Evolutionary conservation across 2,797 vertebrate species (phyloP), one percentile per base, ranked within the genome.

Genomic region (Argya squamiceps): DNA sequence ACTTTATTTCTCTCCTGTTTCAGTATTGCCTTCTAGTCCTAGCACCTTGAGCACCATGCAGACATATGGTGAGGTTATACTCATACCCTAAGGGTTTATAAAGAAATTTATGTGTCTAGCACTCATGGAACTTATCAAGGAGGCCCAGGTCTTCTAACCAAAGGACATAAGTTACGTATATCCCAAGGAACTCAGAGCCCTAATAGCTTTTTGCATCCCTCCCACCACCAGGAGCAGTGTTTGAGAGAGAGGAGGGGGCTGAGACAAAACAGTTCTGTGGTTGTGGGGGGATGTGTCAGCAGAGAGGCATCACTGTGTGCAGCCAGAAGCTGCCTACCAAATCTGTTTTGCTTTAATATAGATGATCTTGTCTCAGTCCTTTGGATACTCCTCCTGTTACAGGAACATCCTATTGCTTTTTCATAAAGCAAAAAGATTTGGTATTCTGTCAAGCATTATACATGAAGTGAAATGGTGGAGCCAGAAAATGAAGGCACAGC

Each of bases 341-440:
- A 34, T 34, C 37, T 65, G 5, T 41, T 92, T 84, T 74, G 37
- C 71, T 88, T 92, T 86, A 53, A 64, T 74, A 13, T 12, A 60
- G 32, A n/a, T 79, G 63, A 43, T 67, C 52, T 76, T 77, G 27
- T 84, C 37, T 84, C 53, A 73, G 77, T 80, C 46, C 36, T 71
- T 67, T 62, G 62, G 20, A 43, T 46, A 37, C 2, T 87, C 23
- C 10, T 85, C 9, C 39, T 46, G 39, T 63, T 56, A 47, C 9
- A 52, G 73, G 62, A 74, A 46, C 75, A 29, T 37, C 68, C 82
- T 83, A 56, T 55, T 80, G 29, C 10, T 36, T 46, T 85, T 91
- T 71, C n/a, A 78, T 26, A 71, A 49, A 95, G 44, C 46, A 83
- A 88, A 91, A 80, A 13, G 36, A 43, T 75, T 88, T 50, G 53